Percentiles rank a stretch among this genome's conserved stretches.
phyloP scores from a whole-genome alignment of 2,113 vertebrate genomes.

The Microcebus lehilahytsara region DNA sequence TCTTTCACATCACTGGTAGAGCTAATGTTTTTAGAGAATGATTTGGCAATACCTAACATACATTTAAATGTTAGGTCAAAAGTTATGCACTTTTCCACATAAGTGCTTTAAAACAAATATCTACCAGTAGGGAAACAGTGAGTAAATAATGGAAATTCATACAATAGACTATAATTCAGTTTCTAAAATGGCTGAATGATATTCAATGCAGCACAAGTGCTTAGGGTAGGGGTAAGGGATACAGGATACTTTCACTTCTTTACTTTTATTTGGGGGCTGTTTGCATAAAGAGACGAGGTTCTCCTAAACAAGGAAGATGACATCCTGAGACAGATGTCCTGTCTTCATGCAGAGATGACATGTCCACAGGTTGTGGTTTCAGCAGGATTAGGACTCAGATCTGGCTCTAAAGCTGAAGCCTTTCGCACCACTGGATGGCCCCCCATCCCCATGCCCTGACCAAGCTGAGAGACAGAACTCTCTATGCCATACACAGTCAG shows the following conservation, averaged over 20 bases:
- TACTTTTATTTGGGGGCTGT: background rate
- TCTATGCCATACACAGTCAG: background rate
- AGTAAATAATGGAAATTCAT: background rate
- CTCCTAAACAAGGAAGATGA: background rate
- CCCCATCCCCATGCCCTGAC: background rate
- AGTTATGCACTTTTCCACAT: background rate
- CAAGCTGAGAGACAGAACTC: background rate
- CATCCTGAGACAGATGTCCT: background rate
- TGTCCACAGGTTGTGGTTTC: background rate
- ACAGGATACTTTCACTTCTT: background rate
- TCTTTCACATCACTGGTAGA: background rate
- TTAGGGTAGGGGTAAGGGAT: background rate
- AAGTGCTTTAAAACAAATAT: background rate
- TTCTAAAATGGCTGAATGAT: background rate
- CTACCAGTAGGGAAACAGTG: background rate
- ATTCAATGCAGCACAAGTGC: background rate
- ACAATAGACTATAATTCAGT: background rate
- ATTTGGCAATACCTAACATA: background rate
- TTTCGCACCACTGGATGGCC: too few species aligned
- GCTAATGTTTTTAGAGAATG: background rate
- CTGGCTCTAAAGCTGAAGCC: background rate
- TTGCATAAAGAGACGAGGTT: background rate
- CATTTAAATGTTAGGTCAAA: background rate
- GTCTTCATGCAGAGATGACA: background rate
- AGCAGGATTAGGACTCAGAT: background rate